Evolutionary conservation across 2,797 vertebrate genomes (phyloP), one percentile per base, ranked within the genome.

Genomic region (Falco biarmicus): DNA sequence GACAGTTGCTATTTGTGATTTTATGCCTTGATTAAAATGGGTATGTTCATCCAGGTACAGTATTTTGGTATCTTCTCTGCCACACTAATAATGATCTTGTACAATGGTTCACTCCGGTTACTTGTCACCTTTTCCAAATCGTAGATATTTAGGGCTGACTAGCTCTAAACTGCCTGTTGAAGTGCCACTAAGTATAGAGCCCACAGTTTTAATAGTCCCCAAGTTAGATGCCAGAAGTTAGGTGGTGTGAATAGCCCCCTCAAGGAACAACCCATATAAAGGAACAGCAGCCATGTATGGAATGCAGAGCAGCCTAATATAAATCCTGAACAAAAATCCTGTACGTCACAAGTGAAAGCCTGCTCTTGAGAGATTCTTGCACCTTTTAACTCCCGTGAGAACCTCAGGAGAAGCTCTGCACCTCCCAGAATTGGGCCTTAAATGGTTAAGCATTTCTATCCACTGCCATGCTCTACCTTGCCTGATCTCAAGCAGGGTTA

Each of bases 281-380:
- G 69, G 77, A 94, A 75, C 5, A 83, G 26, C 22, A 85, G 64
- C 54, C 83, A 64, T 84, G 50, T 94, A 95, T 41, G 84, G 93
- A 90, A 89, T 39, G 45, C 41, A 83, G 81, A 54, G 50, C 61
- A 93, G 64, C 48, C 63, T 79, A 82, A 90, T 84, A 95, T 29
- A 90, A 92, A 87, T 80, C 68, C 26, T 4, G 17, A 87, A 71
- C 26, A 89, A 92, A 96, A 93, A 87, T 37, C 75, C 41, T 95
- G 9, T 59, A 39, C 45, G 34, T 78, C 86, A 70, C 48, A 70
- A 94, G 45, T 39, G 74, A 93, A 90, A 89, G 37, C 41, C 45
- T 48, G n/a, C 41, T 95, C 70, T 77, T 68, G 37, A 86, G 81
- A 92, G 57, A 37, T 17, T 41, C 45, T 84, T 14, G 53, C 0